A percentile compares a stretch with the other conserved stretches of the same genome.
Evolutionary conservation across 2,113 vertebrate species (phyloP).

Genomic region (Monopterus albus): DNA sequence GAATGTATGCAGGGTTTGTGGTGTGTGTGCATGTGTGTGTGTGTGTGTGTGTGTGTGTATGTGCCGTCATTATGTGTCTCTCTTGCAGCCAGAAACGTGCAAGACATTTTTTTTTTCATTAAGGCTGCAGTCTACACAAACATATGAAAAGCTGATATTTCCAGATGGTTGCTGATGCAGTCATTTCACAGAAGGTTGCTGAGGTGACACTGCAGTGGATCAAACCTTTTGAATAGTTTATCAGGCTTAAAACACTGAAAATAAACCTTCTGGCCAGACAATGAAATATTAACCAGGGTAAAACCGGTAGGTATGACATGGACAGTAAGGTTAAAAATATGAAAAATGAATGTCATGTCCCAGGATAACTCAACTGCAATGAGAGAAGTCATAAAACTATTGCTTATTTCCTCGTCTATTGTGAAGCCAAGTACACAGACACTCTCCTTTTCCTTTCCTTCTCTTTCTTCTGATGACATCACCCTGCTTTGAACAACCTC

Average conservation of each 20-base stretch:
- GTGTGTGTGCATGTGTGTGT: no score
- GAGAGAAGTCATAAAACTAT: neutral
- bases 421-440: no score
- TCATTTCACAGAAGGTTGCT: conserved; percentile 15
- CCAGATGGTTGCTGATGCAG: conserved; percentile 34
- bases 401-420: neutral
- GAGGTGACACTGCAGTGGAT: neutral
- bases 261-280: no score
- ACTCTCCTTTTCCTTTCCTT: neutral
- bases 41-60: conserved; percentile 21
- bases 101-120: conserved; percentile 18
- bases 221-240: conserved; percentile 1
- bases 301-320: neutral
- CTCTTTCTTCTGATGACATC: neutral
- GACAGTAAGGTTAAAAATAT: neutral
- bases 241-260: neutral
- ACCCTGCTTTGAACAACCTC: conserved; percentile 5
- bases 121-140: conserved; percentile 21
- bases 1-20: conserved; percentile 8
- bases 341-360: neutral
- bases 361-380: neutral
- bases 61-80: neutral
- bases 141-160: conserved; percentile 26
- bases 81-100: conserved; percentile 28
- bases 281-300: neutral